Conservation (phyloP, 2,797 vertebrate genomes). For the Alcedo atthis region DNA sequence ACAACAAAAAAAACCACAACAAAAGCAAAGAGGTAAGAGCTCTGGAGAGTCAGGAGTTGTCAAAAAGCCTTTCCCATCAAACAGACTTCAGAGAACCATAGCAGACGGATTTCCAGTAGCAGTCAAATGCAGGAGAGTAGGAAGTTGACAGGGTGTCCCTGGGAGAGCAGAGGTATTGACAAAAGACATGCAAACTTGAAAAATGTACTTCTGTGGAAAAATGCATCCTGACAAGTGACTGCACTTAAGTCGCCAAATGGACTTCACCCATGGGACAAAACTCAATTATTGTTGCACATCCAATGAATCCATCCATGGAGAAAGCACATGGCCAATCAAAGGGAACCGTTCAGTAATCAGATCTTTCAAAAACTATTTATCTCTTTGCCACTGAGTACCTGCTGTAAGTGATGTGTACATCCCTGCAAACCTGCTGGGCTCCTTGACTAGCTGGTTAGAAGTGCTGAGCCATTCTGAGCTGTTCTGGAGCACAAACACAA, state of each 20-base stretch:
- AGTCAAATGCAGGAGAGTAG: constrained; percentile 72
- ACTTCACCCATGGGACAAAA: constrained; percentile 84
- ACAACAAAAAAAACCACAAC: neutral
- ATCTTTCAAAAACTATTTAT: constrained; percentile 92
- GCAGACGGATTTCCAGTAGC: constrained; percentile 72
- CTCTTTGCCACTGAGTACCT: constrained; percentile 83
- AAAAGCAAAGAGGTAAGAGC: constrained; percentile 61
- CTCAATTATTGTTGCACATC: constrained; percentile 86
- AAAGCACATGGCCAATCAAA: constrained; percentile 82
- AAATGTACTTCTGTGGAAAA: constrained; percentile 86
- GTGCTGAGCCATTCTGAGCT: constrained; percentile 74
- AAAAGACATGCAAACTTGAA: constrained; percentile 83
- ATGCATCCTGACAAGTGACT: constrained; percentile 88
- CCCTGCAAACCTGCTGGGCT: constrained; percentile 80
- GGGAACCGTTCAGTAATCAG: constrained; percentile 84
- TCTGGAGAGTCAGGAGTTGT: constrained; percentile 67
- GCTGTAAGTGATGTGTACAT: constrained; percentile 84
- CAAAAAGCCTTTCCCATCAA: constrained; percentile 70
- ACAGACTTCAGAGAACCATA: constrained; percentile 62
- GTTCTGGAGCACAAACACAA: neutral
- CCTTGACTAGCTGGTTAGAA: constrained; percentile 79
- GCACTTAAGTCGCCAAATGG: constrained; percentile 89
- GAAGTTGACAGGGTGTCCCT: constrained; percentile 70
- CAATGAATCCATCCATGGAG: constrained; percentile 84
- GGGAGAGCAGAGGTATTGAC: constrained; percentile 66